Percentiles rank a stretch among this genome's conserved stretches.
Conservation (phyloP, 2,113 vertebrate genomes). For the Zeus faber region DNA sequence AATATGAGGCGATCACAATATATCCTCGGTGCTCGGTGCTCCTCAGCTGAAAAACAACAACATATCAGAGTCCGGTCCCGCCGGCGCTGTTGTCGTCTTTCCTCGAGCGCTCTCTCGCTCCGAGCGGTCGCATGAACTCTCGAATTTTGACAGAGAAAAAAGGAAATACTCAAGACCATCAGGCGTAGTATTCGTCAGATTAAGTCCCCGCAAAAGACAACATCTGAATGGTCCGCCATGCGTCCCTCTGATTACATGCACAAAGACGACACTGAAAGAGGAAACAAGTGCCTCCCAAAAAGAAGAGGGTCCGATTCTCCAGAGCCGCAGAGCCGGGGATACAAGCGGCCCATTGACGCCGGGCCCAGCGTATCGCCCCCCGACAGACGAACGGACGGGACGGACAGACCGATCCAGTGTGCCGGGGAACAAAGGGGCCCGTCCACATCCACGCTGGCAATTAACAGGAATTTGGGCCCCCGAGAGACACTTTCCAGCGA, state of each 20-base stretch:
- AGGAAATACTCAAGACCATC: not conserved
- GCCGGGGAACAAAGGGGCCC: constrained; percentile 57
- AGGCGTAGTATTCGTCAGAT: not conserved
- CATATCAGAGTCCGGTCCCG: no score
- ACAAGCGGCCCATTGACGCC: constrained; percentile 69
- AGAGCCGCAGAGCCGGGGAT: constrained; percentile 28
- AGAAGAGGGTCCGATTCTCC: constrained; percentile 20
- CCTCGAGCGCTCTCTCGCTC: constrained; percentile 22
- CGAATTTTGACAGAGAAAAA: not conserved
- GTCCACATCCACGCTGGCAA: constrained; percentile 63
- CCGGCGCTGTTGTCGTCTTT: not conserved
- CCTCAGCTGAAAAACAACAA: no score
- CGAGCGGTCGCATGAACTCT: constrained; percentile 14
- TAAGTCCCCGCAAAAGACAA: constrained; percentile 4
- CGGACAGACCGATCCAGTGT: constrained; percentile 60
- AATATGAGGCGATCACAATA: constrained; percentile 13
- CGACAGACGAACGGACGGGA: constrained; percentile 10
- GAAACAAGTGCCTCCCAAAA: constrained; percentile 56
- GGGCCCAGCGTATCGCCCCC: constrained; percentile 49
- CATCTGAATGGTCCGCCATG: constrained; percentile 7
- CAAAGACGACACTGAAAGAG: constrained; percentile 53
- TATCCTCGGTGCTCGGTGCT: not conserved
- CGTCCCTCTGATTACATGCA: constrained; percentile 19
- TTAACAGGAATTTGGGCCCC: constrained; percentile 65
- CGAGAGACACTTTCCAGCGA: constrained; percentile 65